Percentiles rank a stretch among this genome's conserved stretches.
Conservation (phyloP, 1,140 invertebrate species). For the Saxidomus purpurata region DNA sequence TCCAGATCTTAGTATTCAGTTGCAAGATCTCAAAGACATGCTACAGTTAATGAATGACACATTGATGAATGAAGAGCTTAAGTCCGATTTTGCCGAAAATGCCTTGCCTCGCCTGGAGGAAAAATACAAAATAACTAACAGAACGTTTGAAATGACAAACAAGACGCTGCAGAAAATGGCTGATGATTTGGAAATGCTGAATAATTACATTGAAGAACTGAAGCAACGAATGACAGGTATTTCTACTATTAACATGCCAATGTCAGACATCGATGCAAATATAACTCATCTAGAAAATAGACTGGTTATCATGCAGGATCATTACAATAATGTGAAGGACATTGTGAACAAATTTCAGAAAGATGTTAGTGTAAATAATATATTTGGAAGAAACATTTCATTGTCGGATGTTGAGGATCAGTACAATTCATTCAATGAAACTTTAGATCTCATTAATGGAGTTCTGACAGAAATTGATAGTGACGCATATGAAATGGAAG, state of each 20-base stretch:
- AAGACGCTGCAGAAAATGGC: slow-evolving; percentile 41
- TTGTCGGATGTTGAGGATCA: slow-evolving; percentile 42
- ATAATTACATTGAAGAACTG: slow-evolving; percentile 18
- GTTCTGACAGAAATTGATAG: slow-evolving; percentile 38
- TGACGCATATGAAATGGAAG: slow-evolving; percentile 37
- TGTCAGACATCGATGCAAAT: slow-evolving; percentile 38
- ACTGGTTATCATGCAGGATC: slow-evolving; percentile 47
- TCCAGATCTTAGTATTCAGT: neutral
- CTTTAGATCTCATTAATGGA: slow-evolving; percentile 38
- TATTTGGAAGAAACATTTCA: slow-evolving; percentile 51
- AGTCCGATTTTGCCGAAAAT: slow-evolving; percentile 4
- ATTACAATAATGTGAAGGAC: slow-evolving; percentile 52
- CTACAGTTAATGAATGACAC: slow-evolving; percentile 38
- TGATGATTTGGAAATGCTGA: slow-evolving; percentile 20
- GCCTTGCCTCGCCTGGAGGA: slow-evolving; percentile 21
- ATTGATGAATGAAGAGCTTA: slow-evolving; percentile 32
- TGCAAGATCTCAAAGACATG: slow-evolving; percentile 11
- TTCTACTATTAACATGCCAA: slow-evolving; percentile 45
- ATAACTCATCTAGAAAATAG: slow-evolving; percentile 55
- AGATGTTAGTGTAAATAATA: slow-evolving; percentile 25
- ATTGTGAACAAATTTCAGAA: slow-evolving; percentile 31
- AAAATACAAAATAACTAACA: slow-evolving; percentile 22
- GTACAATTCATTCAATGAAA: slow-evolving; percentile 47
- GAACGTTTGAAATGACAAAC: slow-evolving; percentile 55
- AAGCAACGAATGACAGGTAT: slow-evolving; percentile 40